Conservation (phyloP, 2,113 vertebrate genomes). For the Promerops cafer region DNA sequence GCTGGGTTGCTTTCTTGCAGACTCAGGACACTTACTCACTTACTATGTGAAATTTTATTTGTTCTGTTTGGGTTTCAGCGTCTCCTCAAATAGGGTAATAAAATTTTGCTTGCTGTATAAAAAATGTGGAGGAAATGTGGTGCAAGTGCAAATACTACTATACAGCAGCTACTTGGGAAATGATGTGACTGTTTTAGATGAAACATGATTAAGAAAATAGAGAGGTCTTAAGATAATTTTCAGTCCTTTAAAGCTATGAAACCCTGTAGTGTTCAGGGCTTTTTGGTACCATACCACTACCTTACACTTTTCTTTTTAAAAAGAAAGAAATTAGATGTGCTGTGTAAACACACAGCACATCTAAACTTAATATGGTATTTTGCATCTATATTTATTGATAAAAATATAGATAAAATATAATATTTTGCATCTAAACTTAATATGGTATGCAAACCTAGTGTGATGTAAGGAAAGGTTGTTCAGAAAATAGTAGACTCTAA, state of each 20-base stretch:
- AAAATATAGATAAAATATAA: no score
- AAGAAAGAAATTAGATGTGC: not conserved
- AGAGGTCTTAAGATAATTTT: not conserved
- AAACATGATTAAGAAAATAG: not conserved
- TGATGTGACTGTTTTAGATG: not conserved
- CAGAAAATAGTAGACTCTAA: not conserved
- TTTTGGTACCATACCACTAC: not conserved
- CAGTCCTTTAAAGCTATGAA: not conserved
- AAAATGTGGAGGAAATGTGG: not conserved
- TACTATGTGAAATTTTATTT: not conserved
- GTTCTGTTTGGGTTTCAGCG: not conserved
- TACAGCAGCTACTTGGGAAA: not conserved
- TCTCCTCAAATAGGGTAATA: not conserved
- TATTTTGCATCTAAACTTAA: not conserved
- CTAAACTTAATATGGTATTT: not conserved
- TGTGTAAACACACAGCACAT: not conserved
- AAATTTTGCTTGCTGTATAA: not conserved
- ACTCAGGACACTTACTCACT: not conserved
- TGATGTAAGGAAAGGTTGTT: not conserved
- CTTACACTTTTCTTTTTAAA: not conserved
- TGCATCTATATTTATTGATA: no score
- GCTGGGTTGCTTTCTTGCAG: not conserved
- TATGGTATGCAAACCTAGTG: not conserved
- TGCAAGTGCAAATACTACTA: not conserved
- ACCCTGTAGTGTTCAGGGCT: not conserved